Evolutionary conservation across 2,888 invertebrate species (phyloP).

Genomic region (Barypeithes pellucidus): DNA sequence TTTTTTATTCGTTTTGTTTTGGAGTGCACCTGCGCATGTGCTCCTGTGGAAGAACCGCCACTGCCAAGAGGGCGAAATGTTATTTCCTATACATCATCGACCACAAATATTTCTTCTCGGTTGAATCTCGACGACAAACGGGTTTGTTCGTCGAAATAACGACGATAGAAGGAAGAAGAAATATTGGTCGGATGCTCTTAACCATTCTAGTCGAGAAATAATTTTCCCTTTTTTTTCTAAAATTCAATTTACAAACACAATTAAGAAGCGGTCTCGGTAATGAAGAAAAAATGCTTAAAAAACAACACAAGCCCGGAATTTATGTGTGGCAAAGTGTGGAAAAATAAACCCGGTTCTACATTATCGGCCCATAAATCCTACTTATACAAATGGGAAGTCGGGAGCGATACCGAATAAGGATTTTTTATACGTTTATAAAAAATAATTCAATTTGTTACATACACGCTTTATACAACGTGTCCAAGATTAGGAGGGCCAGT

Average conservation of each 20-base stretch:
- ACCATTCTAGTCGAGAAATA: too few relatives aligned
- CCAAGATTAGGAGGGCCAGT: too few relatives aligned
- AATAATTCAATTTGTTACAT: too few relatives aligned
- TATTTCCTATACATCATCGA: too few relatives aligned
- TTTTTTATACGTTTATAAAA: neutral
- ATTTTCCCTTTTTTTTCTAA: conserved; percentile 2
- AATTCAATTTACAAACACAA: conserved; percentile 35
- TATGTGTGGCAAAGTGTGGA: conserved; percentile 40
- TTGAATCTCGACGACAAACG: too few relatives aligned
- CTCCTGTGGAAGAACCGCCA: too few relatives aligned
- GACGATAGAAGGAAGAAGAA: neutral
- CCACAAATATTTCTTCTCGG: too few relatives aligned
- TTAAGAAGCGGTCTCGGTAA: conserved; percentile 29
- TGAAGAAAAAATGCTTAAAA: conserved; percentile 38
- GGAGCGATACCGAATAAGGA: conserved; percentile 5
- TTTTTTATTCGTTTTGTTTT: too few relatives aligned
- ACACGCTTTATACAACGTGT: too few relatives aligned
- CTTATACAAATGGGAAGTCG: conserved; percentile 45
- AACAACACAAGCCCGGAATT: conserved; percentile 35
- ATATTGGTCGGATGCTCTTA: neutral
- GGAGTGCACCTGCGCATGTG: too few relatives aligned
- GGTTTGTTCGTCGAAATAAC: neutral
- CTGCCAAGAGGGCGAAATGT: too few relatives aligned
- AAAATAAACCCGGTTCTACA: conserved; percentile 45
- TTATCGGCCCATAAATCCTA: conserved; percentile 48